phyloP scores from a whole-genome alignment of 1,140 invertebrate species.

The Bombus picipes region DNA sequence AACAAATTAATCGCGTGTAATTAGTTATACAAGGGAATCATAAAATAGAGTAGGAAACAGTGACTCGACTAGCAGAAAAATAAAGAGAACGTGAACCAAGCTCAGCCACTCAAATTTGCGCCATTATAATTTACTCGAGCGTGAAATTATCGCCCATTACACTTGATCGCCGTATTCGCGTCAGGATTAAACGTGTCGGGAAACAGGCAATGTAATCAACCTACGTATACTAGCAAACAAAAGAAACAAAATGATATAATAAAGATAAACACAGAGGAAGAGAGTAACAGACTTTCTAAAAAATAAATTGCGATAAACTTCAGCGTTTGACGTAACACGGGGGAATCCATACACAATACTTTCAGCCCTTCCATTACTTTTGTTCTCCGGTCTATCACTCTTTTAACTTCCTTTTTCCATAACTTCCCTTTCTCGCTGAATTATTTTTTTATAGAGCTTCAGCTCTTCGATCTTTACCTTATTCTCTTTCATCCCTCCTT shows the following conservation, averaged over 20 bases:
- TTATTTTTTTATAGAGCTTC: constrained; percentile 15
- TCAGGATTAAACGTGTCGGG: not conserved
- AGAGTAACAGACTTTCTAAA: not conserved
- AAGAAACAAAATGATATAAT: not conserved
- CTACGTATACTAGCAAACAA: not conserved
- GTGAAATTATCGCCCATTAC: constrained; percentile 35
- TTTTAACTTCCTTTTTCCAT: not conserved
- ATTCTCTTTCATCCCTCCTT: not conserved
- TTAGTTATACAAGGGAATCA: not conserved
- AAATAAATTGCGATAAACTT: constrained; percentile 49
- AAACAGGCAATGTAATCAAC: not conserved
- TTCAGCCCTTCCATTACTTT: not conserved
- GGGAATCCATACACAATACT: not conserved
- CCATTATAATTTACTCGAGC: constrained; percentile 36
- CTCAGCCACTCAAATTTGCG: not conserved
- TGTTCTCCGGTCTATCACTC: not conserved
- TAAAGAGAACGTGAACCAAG: not conserved
- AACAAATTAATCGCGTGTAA: not conserved
- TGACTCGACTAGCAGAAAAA: not conserved
- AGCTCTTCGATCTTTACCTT: not conserved
- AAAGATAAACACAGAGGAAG: constrained; percentile 3
- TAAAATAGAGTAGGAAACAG: not conserved
- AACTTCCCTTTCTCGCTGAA: not conserved
- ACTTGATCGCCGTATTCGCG: constrained; percentile 16
- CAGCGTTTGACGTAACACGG: constrained; percentile 6